Evolutionary conservation across 2,888 invertebrate genomes (phyloP).

Genomic region (Diabrotica balteata): DNA sequence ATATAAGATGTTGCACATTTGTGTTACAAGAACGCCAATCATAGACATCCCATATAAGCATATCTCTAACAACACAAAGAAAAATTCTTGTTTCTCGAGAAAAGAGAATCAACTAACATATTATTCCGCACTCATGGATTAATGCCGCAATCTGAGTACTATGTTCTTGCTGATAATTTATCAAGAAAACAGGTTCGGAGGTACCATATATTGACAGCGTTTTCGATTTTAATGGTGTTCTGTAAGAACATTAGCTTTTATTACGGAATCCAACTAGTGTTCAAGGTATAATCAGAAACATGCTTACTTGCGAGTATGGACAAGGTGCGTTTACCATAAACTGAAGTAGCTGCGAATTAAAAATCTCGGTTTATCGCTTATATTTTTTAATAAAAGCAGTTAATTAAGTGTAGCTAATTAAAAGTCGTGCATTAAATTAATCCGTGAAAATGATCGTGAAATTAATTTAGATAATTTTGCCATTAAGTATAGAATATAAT

Average conservation of each 20-base stretch:
- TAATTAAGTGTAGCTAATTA: no score
- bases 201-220: constrained; percentile 36
- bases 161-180: constrained; percentile 36
- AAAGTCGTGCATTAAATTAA: no score
- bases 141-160: constrained; percentile 25
- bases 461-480: no score
- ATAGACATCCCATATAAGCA: constrained; percentile 1
- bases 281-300: constrained; percentile 33
- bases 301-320: constrained; percentile 34
- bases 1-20: no score
- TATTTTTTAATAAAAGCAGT: not conserved
- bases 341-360: constrained; percentile 26
- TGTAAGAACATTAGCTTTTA: constrained; percentile 31
- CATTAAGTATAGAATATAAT: no score
- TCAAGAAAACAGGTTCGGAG: constrained; percentile 34
- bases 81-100: constrained; percentile 10
- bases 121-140: constrained; percentile 8
- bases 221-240: constrained; percentile 34
- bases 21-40: no score
- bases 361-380: not conserved
- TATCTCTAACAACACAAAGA: constrained; percentile 6
- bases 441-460: no score
- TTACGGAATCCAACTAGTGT: constrained; percentile 30
- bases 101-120: constrained; percentile 1
- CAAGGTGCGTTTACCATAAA: constrained; percentile 29